Base-by-base conservation (phyloP, 1,140 invertebrate species). In the Chymomyza costata region DNA sequence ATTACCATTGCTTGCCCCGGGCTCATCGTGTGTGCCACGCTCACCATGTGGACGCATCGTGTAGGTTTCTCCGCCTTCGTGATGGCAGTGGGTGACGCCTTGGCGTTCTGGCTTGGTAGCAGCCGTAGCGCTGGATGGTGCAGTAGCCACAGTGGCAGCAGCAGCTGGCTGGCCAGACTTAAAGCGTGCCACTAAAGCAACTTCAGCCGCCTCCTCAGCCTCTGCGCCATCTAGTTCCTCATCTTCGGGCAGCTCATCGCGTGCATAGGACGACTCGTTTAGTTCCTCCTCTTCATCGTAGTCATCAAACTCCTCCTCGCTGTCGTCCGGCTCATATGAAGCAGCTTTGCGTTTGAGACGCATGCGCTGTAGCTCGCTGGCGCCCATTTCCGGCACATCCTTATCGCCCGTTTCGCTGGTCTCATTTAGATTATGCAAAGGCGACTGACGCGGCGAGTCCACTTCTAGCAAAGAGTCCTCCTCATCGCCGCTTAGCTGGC, bases 41-140 rank as follows among this genome's bases (percentile, higher is more conserved):
- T 82, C 78, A 6, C 57, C 63, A 40, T 67, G 66, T 0, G 90
- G 90, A 13, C 90, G 86, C 90, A 91, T 91, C 3, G 90, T 91
- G 56, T 91, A 91, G 1, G 89, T 89, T 50, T 89, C 89, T 5
- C 88, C 87, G 28, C 88, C 87, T 66, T 90, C 89, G 25, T 89
- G 89, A 73, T 91, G 90, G 46, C 90, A 91, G 65, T 91, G 89
- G 14, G 90, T 91, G 18, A 89, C 87, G 69, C 90, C 90, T 43
- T 81, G 82, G 6, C 67, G 39, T 5, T 73, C 67, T 13, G 59
- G 46, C 13, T 81, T 74, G 34, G 39, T 19, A 1, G 10, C 1
- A 21, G 30, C 6, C 14, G 25, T 21, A 31, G 21, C 15, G 21
- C 28, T 37, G 6, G 28, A 7, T 52, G 54, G 8, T 1, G 34